Base-by-base conservation (phyloP, 2,888 invertebrate genomes). In the Brassicogethes aeneus region DNA sequence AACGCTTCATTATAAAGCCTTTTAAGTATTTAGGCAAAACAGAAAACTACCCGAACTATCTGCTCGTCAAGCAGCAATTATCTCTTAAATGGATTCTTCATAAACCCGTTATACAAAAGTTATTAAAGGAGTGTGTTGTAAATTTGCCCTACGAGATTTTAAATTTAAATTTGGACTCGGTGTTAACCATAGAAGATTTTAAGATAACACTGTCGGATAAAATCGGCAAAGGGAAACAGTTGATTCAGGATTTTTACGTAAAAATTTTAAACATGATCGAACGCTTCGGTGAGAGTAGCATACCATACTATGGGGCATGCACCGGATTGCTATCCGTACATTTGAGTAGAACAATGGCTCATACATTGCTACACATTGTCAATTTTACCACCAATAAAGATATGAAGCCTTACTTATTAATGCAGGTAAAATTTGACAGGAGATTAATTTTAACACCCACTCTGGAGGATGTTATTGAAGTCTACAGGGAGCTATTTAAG, bases 291-390 rank as follows among this genome's bases (percentile, higher is more conserved):
- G 12, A 10, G 12, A 12, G 12, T 32, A 13, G 5, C 12, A 12
- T 10, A 32, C 43, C 49, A 42, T 48, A 54, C 42, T 42, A 56
- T 36, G 49, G 44, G 17, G 56, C 56, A 13, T 54, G 54, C 33
- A 59, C 57, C 16, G 70, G 66, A 15, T 59, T 77, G 2, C 69
- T 78, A 39, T 70, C 70, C 36, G 70, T 76, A 54, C 77, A 82
- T 62, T 73, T 86, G 52, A 77, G 81, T 55, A 75, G 77, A 54
- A 55, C 80, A 32, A 82, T 84, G 72, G 75, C 79, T 35, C 70
- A 74, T 42, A 84, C 83, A 10, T 74, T 85, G 36, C 68, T 77
- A 37, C 69, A 75, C 46, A 65, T 85, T n/a, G 73, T 79, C 43
- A 67, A 73, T 1, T 62, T 71, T 15, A 68, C 80, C 8, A 64